phyloP scores from a whole-genome alignment of 2,797 vertebrate species.

The Columba guinea region DNA sequence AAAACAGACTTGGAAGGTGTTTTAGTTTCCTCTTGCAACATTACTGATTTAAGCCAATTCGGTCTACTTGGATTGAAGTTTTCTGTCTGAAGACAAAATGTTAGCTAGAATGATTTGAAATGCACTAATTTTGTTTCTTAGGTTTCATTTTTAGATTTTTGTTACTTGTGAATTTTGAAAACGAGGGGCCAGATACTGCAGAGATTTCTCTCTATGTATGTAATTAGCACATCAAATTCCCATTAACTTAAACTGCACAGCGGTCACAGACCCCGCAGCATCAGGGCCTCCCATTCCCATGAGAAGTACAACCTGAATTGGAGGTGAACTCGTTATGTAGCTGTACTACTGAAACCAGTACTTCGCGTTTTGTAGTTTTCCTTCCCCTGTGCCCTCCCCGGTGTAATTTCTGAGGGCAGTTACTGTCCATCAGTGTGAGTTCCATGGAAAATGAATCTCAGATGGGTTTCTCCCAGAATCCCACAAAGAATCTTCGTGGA shows the following conservation, averaged over 20 bases:
- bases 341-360: slow-evolving; percentile 68
- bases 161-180: slow-evolving; percentile 50
- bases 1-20: slow-evolving; percentile 44
- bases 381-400: not conserved
- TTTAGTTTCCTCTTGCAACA: slow-evolving; percentile 58
- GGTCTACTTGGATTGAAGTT: slow-evolving; percentile 37
- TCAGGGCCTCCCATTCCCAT: not conserved
- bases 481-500: not conserved
- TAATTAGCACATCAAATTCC: not conserved
- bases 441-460: slow-evolving; percentile 1
- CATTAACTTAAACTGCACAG: not conserved
- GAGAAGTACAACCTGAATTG: slow-evolving; percentile 6
- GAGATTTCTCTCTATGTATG: not conserved
- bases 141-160: slow-evolving; percentile 56
- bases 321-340: not conserved
- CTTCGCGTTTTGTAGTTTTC: not conserved
- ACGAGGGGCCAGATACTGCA: slow-evolving; percentile 10
- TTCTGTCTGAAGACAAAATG: slow-evolving; percentile 30
- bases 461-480: not conserved
- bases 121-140: slow-evolving; percentile 70
- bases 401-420: not conserved
- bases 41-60: slow-evolving; percentile 41
- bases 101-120: slow-evolving; percentile 59
- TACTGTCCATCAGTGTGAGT: not conserved
- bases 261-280: not conserved